These are phyloP conservation scores for Syngnathus acus DNA, from an alignment of 2,797 vertebrate genomes.

Conservation along the genomic window DNA sequence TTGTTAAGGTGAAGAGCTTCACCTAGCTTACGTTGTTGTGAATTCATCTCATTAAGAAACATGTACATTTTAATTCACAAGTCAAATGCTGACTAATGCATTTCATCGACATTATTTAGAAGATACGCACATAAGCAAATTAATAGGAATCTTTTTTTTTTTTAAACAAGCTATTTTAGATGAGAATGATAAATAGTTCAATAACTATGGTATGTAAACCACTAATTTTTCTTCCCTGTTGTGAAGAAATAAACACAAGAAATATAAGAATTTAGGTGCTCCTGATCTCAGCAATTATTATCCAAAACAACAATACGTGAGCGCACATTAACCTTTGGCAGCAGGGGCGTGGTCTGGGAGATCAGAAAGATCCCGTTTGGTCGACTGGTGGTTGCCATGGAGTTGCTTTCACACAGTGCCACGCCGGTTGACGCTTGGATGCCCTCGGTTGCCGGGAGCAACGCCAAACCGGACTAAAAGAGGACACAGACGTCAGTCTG, in stretches of 20 bases:
- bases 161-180: too few relatives aligned
- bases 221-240: too few relatives aligned
- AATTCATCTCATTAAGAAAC: background rate
- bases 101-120: background rate
- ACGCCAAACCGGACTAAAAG: conserved; percentile 64
- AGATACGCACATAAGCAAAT: background rate
- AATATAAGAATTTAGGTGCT: too few relatives aligned
- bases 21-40: background rate
- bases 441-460: conserved; percentile 73
- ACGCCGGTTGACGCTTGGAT: conserved; percentile 61
- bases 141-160: too few relatives aligned
- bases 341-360: conserved; percentile 58
- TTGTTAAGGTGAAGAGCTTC: conserved; percentile 41
- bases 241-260: too few relatives aligned
- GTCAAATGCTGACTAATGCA: background rate
- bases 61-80: background rate
- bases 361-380: conserved; percentile 63
- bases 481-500: background rate
- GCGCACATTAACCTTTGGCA: conserved; percentile 70
- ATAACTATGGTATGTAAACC: too few relatives aligned
- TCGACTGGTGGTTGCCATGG: conserved; percentile 66
- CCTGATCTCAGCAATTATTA: too few relatives aligned
- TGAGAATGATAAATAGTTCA: too few relatives aligned
- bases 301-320: too few relatives aligned
- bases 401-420: conserved; percentile 59